Percentiles rank a stretch among this genome's conserved stretches.
These are phyloP conservation scores for Brenthis hecate DNA, from an alignment of 2,888 invertebrate genomes.

Conservation along the genomic window DNA sequence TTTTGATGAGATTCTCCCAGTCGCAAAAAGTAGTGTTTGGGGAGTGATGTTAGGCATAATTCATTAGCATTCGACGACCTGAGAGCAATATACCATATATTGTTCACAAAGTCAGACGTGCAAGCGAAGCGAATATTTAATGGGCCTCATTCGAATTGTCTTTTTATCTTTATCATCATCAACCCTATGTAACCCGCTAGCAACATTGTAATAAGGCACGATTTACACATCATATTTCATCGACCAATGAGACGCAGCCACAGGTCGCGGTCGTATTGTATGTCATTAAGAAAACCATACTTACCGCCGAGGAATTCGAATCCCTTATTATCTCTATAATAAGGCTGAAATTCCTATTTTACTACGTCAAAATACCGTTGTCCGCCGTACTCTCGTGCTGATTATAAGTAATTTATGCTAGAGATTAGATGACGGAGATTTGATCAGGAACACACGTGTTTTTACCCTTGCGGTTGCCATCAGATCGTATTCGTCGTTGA, in stretches of 20 bases:
- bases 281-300: conserved; percentile 51
- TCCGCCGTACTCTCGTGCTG: conserved; percentile 33
- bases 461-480: conserved; percentile 36
- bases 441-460: conserved; percentile 36
- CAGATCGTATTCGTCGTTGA: conserved; percentile 30
- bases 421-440: conserved; percentile 43
- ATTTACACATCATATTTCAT: conserved; percentile 61
- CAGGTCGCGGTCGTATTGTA: conserved; percentile 49
- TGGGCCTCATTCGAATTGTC: conserved; percentile 5
- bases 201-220: conserved; percentile 45
- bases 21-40: conserved; percentile 18
- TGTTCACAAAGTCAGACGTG: conserved; percentile 18
- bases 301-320: conserved; percentile 14
- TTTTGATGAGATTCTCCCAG: conserved; percentile 26
- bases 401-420: conserved; percentile 43
- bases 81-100: conserved; percentile 25
- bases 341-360: conserved; percentile 16
- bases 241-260: conserved; percentile 46
- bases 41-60: conserved; percentile 23
- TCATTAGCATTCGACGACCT: conserved; percentile 17
- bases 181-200: conserved; percentile 30
- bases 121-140: conserved; percentile 23
- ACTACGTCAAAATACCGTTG: conserved; percentile 3
- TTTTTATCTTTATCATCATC: conserved; percentile 17
- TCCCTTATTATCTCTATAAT: conserved; percentile 2